phyloP scores from a whole-genome alignment of 1,140 invertebrate species.

The Lordiphosa stackelbergi region DNA sequence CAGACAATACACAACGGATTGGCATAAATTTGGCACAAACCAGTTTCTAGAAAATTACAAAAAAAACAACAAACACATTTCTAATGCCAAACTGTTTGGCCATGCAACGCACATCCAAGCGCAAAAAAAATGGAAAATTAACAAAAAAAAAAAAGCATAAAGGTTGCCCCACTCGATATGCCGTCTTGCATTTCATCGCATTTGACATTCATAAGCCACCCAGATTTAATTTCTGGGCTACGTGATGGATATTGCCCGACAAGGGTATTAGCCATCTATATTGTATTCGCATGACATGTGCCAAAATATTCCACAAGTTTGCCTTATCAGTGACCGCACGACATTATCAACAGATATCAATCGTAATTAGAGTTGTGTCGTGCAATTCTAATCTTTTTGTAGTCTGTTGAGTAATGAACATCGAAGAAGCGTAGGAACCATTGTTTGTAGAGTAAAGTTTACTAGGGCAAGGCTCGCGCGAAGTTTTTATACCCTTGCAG shows the following conservation, averaged over 20 bases:
- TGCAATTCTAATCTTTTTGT: too few relatives aligned
- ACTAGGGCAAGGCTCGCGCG: too few relatives aligned
- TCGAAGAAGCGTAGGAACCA: too few relatives aligned
- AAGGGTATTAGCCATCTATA: conserved; percentile 24
- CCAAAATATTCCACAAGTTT: conserved; percentile 28
- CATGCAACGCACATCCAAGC: conserved; percentile 38
- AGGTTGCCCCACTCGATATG: conserved; percentile 6
- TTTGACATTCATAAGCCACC: conserved; percentile 39
- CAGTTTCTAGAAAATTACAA: conserved; percentile 9
- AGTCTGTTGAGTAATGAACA: too few relatives aligned
- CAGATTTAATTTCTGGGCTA: conserved; percentile 17
- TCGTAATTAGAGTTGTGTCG: neutral
- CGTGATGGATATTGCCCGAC: conserved; percentile 4
- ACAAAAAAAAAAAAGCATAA: neutral
- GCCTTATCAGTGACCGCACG: conserved; percentile 8
- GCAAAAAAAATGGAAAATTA: too few relatives aligned
- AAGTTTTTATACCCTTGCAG: too few relatives aligned
- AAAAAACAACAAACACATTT: conserved; percentile 45
- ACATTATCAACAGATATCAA: conserved; percentile 10
- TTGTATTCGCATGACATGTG: conserved; percentile 22
- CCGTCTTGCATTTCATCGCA: conserved; percentile 43
- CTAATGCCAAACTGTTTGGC: conserved; percentile 44
- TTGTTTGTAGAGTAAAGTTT: too few relatives aligned
- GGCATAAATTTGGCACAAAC: conserved; percentile 29
- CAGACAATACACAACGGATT: conserved; percentile 33